A percentile compares a stretch with the other conserved stretches of the same genome.
Conservation (phyloP, 2,888 invertebrate genomes). For the Bibio marci region DNA sequence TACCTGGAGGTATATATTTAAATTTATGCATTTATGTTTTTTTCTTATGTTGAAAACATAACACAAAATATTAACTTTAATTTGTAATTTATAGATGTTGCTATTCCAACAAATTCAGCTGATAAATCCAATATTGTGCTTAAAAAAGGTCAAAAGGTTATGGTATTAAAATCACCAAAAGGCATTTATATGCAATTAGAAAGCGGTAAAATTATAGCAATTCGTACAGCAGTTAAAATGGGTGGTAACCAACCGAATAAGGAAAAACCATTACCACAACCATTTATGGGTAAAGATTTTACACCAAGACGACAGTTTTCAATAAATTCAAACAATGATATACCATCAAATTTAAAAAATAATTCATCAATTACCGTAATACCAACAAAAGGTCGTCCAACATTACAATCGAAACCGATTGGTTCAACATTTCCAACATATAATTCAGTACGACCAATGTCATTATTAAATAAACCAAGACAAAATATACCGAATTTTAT, state of each 20-base stretch:
- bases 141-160: conserved; percentile 85
- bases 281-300: conserved; percentile 1
- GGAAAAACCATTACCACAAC: conserved; percentile 9
- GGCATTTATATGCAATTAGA: conserved; percentile 92
- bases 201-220: conserved; percentile 88
- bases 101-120: conserved; percentile 80
- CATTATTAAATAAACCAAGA: no score
- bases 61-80: no score
- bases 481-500: no score
- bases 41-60: no score
- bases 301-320: conserved; percentile 1
- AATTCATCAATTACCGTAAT: conserved; percentile 42
- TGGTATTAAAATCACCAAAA: conserved; percentile 87
- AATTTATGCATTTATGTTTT: no score
- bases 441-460: conserved; percentile 11
- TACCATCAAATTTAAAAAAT: conserved; percentile 37
- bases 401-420: conserved; percentile 15
- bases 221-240: conserved; percentile 31
- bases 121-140: conserved; percentile 79
- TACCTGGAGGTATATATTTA: conserved; percentile 50
- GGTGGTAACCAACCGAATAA: conserved; percentile 12
- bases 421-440: conserved; percentile 21
- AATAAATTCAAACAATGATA: conserved; percentile 18
- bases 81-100: conserved; percentile 50
- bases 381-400: conserved; percentile 25